phyloP scores from a whole-genome alignment of 2,888 invertebrate species.

The Aplocera efformata region DNA sequence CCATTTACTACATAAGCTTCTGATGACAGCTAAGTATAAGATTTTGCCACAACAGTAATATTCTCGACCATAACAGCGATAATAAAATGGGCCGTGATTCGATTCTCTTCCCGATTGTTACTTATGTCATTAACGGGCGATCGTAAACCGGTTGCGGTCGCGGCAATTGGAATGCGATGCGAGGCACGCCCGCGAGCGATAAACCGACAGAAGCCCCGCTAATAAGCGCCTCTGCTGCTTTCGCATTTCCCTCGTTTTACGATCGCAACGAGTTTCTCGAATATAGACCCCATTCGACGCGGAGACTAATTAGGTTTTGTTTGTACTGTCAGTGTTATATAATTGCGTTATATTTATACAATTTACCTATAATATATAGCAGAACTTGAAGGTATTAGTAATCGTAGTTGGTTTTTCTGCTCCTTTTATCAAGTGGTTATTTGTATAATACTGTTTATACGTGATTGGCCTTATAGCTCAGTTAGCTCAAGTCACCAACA shows the following conservation, averaged over 20 bases:
- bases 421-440: no score
- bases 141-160: slow-evolving; percentile 65
- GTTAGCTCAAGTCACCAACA: not conserved
- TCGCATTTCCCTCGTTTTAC: slow-evolving; percentile 43
- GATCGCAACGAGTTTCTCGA: slow-evolving; percentile 34
- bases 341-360: no score
- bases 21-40: slow-evolving; percentile 1
- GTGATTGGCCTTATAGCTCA: no score
- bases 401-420: no score
- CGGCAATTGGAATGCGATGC: slow-evolving; percentile 60
- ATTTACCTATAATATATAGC: no score
- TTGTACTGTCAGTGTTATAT: no score
- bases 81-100: slow-evolving; percentile 66
- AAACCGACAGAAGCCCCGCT: slow-evolving; percentile 49
- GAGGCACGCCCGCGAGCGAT: slow-evolving; percentile 59
- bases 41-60: slow-evolving; percentile 26
- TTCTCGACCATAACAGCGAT: slow-evolving; percentile 37
- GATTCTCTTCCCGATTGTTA: slow-evolving; percentile 72
- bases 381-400: no score
- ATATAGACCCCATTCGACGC: slow-evolving; percentile 45
- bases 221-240: slow-evolving; percentile 51
- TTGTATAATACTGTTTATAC: no score
- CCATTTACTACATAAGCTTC: slow-evolving; percentile 16
- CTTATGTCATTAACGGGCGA: slow-evolving; percentile 63
- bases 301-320: slow-evolving; percentile 48